Evolutionary conservation across 2,797 vertebrate genomes (phyloP), one percentile per base, ranked within the genome.

Genomic region (Dryobates pubescens): DNA sequence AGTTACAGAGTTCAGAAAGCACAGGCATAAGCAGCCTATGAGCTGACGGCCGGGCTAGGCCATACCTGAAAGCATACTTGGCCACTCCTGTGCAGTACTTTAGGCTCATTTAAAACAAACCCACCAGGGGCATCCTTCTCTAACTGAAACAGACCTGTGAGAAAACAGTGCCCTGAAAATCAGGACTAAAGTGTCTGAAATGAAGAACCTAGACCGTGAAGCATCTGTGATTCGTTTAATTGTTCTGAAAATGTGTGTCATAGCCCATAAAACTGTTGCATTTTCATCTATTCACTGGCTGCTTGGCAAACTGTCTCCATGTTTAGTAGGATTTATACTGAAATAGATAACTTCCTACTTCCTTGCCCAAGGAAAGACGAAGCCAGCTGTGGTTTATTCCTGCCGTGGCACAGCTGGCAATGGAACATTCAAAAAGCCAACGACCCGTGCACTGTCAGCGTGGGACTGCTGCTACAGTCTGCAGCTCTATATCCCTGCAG

Each of bases 391-490:
- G 71, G 24, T 76, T 76, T 41, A 38, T 53, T 93, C 67, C 20
- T 78, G 17, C 62, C n/a, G 17, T 13, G 41, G n/a, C 56, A 76
- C 51, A 76, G 54, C 6, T 77, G 56, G 57, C 82, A 90, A 68
- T 19, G 29, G 26, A 34, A 5, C 59, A 61, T 56, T 79, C 71
- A 65, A 43, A 65, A 65, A 74, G 54, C 29, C 57, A 65, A 73
- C 53, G 56, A 65, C 17, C 18, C 43, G n/a, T 30, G 34, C 2
- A 1, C 7, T 32, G 14, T 92, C 49, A 53, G 3, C 49, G 95
- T 7, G 95, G 89, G 34, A 92, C 3, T 1, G 93, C 92, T 20
- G 75, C 41, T 58, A 97, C 6, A 6, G 34, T 65, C 65, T 91
- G 95, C 91, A 98, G 38, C 27, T 91, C 95, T 30, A 96, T 49